These are phyloP conservation scores for human DNA, from an alignment of 2,113 vertebrate genomes.

Conservation along the genomic window GRCh38 chrX:68441001-68441500, in stretches of 20 bases:
- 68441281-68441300: conserved; percentile 50
- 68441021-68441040: neutral
- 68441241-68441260: conserved; percentile 41
- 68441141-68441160: conserved; percentile 43
- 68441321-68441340: conserved; percentile 6
- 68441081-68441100: neutral
- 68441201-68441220: conserved; percentile 32
- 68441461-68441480: neutral
- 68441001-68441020: neutral
- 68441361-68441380: neutral
- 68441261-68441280: neutral
- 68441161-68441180: neutral
- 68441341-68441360: neutral
- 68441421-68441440: neutral
- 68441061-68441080: neutral
- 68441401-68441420: neutral
- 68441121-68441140: neutral
- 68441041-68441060: conserved; percentile 32
- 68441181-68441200: neutral
- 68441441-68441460: neutral
- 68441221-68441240: conserved; percentile 45
- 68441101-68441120: neutral
- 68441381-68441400: neutral
- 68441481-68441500: neutral
- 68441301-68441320: neutral